Evolutionary conservation across 2,113 vertebrate species (phyloP), one percentile per base, ranked within the genome.

Genomic region (Phoxinus phoxinus): DNA sequence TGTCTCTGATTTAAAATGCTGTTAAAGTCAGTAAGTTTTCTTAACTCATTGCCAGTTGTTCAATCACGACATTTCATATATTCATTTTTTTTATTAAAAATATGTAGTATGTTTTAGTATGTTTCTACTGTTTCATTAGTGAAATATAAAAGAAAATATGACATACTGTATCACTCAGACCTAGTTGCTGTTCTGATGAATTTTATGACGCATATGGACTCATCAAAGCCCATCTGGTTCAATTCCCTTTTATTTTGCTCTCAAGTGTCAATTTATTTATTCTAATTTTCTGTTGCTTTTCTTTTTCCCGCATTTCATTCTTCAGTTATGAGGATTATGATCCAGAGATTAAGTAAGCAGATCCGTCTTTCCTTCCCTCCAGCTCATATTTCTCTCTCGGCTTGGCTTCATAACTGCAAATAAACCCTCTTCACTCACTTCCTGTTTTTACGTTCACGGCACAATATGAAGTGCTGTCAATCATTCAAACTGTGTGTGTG

Each of bases 321-420:
- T 95, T 94, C 96, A 98, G 96, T 96, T 96, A 96, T 96, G 96
- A 97, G 95, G 96, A 97, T 96, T 97, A 97, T 93, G 95, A 97
- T 94, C 96, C 96, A 92, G 96, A 97, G 93, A 97, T 98, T 96
- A 99, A 98, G 97, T 98, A 99, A 98, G 97, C 51, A 95, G 95
- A 85, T 79, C 67, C 86, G 85, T 92, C 82, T 87, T 89, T 90
- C 89, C 96, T 96, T 95, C 91, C 94, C 93, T 91, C 91, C 53
- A 56, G 37, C 41, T 46, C 41, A 65, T 25, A 19, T 81, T 80
- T 44, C 35, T 17, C 48, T 51, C 74, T 32, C 44, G 15, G 17
- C 25, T 53, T 25, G 3, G 35, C 23, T 73, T 48, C 41, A 78
- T 23, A 76, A 48, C 77, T 44, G 48, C 12, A 44, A 41, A 80